phyloP scores from a whole-genome alignment of 2,113 vertebrate species.

The Toxotes jaculatrix region DNA sequence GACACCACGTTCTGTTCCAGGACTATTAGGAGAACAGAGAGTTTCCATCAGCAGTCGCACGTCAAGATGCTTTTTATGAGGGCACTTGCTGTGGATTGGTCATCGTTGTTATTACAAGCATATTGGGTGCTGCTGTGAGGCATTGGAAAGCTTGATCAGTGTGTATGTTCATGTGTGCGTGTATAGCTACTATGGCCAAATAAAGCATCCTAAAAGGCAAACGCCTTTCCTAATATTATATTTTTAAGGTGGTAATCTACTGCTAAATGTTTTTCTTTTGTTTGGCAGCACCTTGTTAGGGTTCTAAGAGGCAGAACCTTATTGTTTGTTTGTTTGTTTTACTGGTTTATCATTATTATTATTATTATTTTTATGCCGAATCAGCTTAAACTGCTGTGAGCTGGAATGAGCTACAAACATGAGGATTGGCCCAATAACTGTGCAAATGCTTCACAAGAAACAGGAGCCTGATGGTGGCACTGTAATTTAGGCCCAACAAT shows the following conservation, averaged over 20 bases:
- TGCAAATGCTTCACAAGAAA: too few species aligned
- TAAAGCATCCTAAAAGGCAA: not conserved
- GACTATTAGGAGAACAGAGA: constrained; percentile 58
- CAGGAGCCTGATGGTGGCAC: too few species aligned
- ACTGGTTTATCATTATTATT: too few species aligned
- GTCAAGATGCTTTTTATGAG: constrained; percentile 68
- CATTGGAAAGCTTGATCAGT: constrained; percentile 62
- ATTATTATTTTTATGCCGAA: too few species aligned
- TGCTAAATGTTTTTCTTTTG: not conserved
- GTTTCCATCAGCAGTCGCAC: constrained; percentile 76
- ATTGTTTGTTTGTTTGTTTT: too few species aligned
- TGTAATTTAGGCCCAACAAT: too few species aligned
- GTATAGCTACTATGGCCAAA: not conserved
- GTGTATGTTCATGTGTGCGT: constrained; percentile 16
- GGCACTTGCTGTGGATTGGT: constrained; percentile 60
- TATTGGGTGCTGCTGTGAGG: constrained; percentile 58
- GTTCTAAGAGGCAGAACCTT: too few species aligned
- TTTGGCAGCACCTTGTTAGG: not conserved
- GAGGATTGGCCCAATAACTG: too few species aligned
- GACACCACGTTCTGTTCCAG: constrained; percentile 52
- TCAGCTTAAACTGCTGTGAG: too few species aligned
- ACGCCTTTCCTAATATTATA: not conserved
- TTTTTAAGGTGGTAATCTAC: not conserved
- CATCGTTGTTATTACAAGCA: constrained; percentile 60
- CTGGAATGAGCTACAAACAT: too few species aligned